Percentiles rank a stretch among this genome's conserved stretches.
Conservation (phyloP, 2,888 invertebrate genomes). For the Spicauda simplicius region DNA sequence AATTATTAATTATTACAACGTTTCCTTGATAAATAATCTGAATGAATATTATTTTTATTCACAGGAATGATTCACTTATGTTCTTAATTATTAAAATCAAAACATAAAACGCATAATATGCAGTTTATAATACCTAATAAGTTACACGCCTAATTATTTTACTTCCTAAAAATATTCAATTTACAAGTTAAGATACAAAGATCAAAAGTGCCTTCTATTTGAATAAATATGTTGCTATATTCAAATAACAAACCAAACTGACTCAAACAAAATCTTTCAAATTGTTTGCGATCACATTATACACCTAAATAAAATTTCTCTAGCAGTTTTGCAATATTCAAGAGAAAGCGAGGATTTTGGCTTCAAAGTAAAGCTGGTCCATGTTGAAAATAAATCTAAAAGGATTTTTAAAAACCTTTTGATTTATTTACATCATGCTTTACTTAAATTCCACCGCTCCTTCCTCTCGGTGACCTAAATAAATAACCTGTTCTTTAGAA, state of each 20-base stretch:
- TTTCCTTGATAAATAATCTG: background rate
- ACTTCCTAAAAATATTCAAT: no score
- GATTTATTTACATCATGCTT: constrained; percentile 9
- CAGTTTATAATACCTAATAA: no score
- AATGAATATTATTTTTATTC: no score
- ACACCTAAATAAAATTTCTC: background rate
- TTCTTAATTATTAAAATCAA: no score
- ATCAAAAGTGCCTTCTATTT: background rate
- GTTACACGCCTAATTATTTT: no score
- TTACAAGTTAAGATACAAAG: background rate
- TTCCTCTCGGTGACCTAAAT: constrained; percentile 15
- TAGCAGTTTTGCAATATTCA: background rate
- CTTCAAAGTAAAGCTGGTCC: constrained; percentile 2
- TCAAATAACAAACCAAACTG: no score
- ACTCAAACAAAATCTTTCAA: background rate
- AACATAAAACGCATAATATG: no score
- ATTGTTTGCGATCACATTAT: background rate
- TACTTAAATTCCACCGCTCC: background rate
- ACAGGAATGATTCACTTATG: no score
- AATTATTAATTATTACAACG: background rate
- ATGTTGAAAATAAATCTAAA: constrained; percentile 4
- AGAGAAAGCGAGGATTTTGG: background rate
- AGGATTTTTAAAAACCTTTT: constrained; percentile 3
- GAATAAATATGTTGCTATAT: background rate
- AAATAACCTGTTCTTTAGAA: constrained; percentile 19